Evolutionary conservation across 2,113 vertebrate genomes (phyloP), one percentile per base, ranked within the genome.

Genomic region (Drymodes brunneopygia): DNA sequence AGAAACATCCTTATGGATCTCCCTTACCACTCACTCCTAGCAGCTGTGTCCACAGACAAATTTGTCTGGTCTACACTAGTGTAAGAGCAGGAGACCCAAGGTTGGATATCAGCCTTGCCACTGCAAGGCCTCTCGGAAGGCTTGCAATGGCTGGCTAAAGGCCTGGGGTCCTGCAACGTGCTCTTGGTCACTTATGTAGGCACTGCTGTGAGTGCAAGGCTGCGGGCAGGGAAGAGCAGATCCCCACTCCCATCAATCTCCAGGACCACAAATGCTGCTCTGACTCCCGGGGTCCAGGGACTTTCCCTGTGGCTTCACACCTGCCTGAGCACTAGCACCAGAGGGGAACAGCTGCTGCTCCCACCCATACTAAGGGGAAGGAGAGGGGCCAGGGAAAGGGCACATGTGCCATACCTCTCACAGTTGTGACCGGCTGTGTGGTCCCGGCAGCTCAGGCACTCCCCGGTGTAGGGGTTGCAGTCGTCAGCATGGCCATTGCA

Each of bases 401-500:
- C 2, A 3, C 4, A 1, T 0, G 0, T 5, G 8, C 19, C 2
- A 0, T 45, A 99, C 99, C 99, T 99, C 89, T 99, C 99, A 16
- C 99, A 99, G 98, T 97, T 97, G 91, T 98, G 98, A 13, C 99
- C 99, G 0, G 96, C 94, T 9, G 98, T 99, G 86, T 98, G 98
- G 92, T 99, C 99, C 65, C 97, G 97, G 95, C 99, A 99, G 95
- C 93, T 73, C 57, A 98, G 88, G 92, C 99, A 99, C 91, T 98
- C 97, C 10, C 99, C 99, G 0, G 97, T 99, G 88, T 96, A 94
- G 1, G 98, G 64, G 92, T 99, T 98, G 12, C 99, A 99, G 88
- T 98, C 95, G 0, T 99, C 98, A 0, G 98, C 83, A 2, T 99
- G 99, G 54, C 99, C 99, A 0, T 99, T 99, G 84, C 99, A 99